Base-by-base conservation (phyloP, 2,888 invertebrate species). In the Furcula furcula region DNA sequence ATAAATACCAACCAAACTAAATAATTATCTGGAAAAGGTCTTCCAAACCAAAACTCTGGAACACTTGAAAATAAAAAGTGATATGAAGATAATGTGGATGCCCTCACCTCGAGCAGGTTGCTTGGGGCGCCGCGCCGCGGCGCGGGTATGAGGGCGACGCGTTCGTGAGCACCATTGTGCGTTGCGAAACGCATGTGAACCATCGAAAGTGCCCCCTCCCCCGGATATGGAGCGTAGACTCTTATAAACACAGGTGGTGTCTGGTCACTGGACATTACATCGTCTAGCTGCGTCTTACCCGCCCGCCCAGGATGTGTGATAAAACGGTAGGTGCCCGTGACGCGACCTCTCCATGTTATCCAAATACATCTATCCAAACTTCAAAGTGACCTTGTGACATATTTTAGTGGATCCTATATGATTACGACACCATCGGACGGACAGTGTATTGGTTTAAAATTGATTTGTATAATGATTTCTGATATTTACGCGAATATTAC, bases 121-220 rank as follows among this genome's bases (percentile, higher is more conserved):
- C 20, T 44, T 35, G 47, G 41, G 35, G 46, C 29, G 36, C 36
- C 31, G 30, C 34, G 40, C 42, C 36, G 43, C 39, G 49, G 27
- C 46, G 50, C 39, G 49, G 53, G 69, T 66, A 66, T 69, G 72
- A 72, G 77, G 75, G 72, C 77, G 66, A 62, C 68, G 76, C 76
- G n/a, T n/a, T n/a, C n/a, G 74, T 70, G 70, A 69, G 75, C 76
- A 73, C 80, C 83, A 82, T 80, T 67, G 67, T 67, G n/a, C n/a
- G 58, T 77, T 87, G 79, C 82, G 86, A 80, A 79, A 81, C 63
- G 64, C 59, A 75, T 79, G 76, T 77, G 77, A 80, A 76, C 81
- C 86, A 86, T 85, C 79, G 88, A 86, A 85, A 86, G 86, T 88
- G 67, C 80, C 86, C 88, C 87, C 86, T 81, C 85, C 82, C 67